phyloP scores from a whole-genome alignment of 2,113 vertebrate species.

The Picathartes gymnocephalus region DNA sequence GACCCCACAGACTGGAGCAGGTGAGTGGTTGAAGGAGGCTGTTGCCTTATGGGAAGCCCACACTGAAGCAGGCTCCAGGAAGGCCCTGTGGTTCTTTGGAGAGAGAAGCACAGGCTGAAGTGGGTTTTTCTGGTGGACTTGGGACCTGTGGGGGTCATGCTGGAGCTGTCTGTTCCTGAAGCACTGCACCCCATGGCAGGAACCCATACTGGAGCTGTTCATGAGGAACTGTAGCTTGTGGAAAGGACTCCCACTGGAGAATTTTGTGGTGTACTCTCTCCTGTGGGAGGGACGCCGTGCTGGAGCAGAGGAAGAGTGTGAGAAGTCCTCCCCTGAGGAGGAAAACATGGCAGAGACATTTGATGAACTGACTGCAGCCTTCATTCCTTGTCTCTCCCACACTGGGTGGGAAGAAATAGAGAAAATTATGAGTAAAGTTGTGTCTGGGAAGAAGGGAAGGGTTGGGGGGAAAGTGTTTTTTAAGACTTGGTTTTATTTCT shows the following conservation, averaged over 20 bases:
- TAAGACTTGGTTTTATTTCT: background rate
- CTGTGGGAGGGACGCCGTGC: background rate
- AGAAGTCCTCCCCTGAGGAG: background rate
- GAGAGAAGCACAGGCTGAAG: background rate
- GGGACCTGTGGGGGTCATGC: accelerated
- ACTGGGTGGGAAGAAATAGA: background rate
- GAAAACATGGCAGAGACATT: background rate
- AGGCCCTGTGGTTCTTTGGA: background rate
- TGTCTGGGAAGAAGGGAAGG: background rate
- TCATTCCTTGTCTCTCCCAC: background rate
- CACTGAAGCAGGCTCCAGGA: background rate
- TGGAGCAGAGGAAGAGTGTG: background rate
- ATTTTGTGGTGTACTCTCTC: background rate
- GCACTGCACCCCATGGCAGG: background rate
- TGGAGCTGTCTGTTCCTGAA: background rate
- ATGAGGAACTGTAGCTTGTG: background rate
- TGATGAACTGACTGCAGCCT: background rate
- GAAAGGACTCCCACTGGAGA: background rate
- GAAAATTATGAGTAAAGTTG: background rate
- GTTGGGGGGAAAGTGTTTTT: background rate
- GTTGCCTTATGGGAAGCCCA: background rate
- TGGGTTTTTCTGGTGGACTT: background rate
- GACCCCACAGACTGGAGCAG: background rate
- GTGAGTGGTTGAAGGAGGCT: background rate
- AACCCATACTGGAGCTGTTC: background rate